Evolutionary conservation across 2,888 invertebrate species (phyloP), one percentile per base, ranked within the genome.

Genomic region (Hypselothyrea guttata): DNA sequence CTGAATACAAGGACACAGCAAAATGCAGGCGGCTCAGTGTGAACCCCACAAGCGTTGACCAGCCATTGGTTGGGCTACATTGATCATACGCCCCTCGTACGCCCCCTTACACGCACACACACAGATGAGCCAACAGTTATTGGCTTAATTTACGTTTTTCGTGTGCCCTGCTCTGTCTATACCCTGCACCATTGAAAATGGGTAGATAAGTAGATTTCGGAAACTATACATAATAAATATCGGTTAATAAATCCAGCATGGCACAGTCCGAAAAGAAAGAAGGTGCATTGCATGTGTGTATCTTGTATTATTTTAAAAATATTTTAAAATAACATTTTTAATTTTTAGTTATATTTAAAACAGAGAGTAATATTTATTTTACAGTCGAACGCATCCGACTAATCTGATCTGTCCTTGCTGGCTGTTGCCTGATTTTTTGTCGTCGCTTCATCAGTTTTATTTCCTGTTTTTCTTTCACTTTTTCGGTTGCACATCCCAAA

Each of bases 121-220:
- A 27, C 37, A 33, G 12, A 5, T 33, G 37, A 18, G 16, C 48
- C 51, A 45, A 44, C 52, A 53, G 68, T 82, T 81, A 81, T 81
- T 82, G 79, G 77, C 79, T 81, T 81, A 77, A 81, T 81, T 82
- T 77, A 74, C 83, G 75, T 75, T 79, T 71, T 63, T 71, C 76
- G 79, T 71, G 71, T 64, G 62, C 46, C 7, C n/a, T 7, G 4
- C 8, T 60, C 73, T 74, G n/a, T n/a, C n/a, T n/a, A n/a, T n/a
- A n/a, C n/a, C n/a, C n/a, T n/a, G n/a, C n/a, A n/a, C n/a, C n/a
- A n/a, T n/a, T n/a, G n/a, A n/a, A n/a, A n/a, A n/a, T n/a, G n/a
- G n/a, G n/a, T n/a, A n/a, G n/a, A n/a, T n/a, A n/a, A n/a, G n/a
- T n/a, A n/a, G n/a, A n/a, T n/a, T n/a, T n/a, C n/a, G n/a, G n/a